phyloP scores from a whole-genome alignment of 2,797 vertebrate species.

The Spatula versicolor region DNA sequence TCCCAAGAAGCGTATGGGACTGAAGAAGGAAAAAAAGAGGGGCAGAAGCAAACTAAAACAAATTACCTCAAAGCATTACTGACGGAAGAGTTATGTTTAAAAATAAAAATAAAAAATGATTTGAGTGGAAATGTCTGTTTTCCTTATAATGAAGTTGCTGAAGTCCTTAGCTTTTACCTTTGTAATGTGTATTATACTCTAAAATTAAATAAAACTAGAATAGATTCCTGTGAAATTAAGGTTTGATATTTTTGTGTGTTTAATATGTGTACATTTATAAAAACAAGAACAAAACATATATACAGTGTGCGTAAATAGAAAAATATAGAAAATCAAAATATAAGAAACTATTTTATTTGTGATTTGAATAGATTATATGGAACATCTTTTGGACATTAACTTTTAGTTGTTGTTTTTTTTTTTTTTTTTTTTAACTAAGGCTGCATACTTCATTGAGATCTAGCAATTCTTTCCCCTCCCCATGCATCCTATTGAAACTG shows the following conservation, averaged over 20 bases:
- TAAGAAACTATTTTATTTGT: neutral
- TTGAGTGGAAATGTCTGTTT: neutral
- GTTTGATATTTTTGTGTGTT: neutral
- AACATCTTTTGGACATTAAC: neutral
- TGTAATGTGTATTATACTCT: neutral
- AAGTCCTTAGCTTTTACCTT: neutral
- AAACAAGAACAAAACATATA: neutral
- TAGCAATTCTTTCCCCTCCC: neutral
- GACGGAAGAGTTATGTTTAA: neutral
- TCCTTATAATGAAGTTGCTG: neutral
- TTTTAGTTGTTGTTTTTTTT: neutral
- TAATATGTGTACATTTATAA: neutral
- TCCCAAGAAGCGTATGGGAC: neutral
- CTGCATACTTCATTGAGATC: neutral
- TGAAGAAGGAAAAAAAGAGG: accelerated
- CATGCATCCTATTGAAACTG: neutral
- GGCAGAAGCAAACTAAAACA: neutral
- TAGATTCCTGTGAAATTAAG: neutral
- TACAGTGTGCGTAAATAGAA: neutral
- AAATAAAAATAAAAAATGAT: too few relatives aligned
- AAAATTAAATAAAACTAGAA: neutral
- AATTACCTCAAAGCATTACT: neutral
- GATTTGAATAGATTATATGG: neutral
- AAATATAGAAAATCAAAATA: neutral
- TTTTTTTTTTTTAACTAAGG: neutral